Conservation (phyloP, 2,888 invertebrate species). For the Ichneumoninae sp. region DNA sequence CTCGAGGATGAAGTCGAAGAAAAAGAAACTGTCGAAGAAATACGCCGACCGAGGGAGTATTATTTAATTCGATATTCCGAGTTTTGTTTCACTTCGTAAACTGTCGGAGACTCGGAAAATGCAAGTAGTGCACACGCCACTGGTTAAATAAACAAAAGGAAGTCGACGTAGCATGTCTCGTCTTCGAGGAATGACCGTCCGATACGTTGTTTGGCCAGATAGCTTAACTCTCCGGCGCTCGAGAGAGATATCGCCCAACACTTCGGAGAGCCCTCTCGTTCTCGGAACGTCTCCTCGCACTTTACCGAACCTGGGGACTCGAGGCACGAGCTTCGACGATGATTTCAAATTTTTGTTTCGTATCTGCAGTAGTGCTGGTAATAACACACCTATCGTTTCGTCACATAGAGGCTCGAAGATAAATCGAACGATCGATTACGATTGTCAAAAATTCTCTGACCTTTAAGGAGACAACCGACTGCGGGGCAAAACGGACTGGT, state of each 20-base stretch:
- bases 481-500: too few species aligned
- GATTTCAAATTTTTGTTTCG: slow-evolving; percentile 12
- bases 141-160: slow-evolving; percentile 78
- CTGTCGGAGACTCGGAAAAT: slow-evolving; percentile 62
- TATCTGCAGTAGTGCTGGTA: not conserved
- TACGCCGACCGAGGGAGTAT: slow-evolving; percentile 39
- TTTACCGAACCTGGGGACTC: not conserved
- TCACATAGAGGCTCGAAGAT: not conserved
- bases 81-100: slow-evolving; percentile 50
- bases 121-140: slow-evolving; percentile 74
- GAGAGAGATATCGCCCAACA: slow-evolving; percentile 48
- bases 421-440: slow-evolving; percentile 2
- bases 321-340: slow-evolving; percentile 31
- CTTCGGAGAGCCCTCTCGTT: slow-evolving; percentile 10
- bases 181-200: slow-evolving; percentile 71
- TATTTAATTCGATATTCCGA: slow-evolving; percentile 53
- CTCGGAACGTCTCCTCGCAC: slow-evolving; percentile 25
- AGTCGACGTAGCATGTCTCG: slow-evolving; percentile 71
- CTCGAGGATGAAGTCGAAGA: not conserved
- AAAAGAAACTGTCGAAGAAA: slow-evolving; percentile 12
- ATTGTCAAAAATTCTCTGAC: not conserved
- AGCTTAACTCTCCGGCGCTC: slow-evolving; percentile 73
- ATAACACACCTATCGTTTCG: slow-evolving; percentile 2
- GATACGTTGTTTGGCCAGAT: slow-evolving; percentile 75
- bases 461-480: too few species aligned